Conservation (phyloP, 1,140 invertebrate genomes). For the Mylabris phalerata region DNA sequence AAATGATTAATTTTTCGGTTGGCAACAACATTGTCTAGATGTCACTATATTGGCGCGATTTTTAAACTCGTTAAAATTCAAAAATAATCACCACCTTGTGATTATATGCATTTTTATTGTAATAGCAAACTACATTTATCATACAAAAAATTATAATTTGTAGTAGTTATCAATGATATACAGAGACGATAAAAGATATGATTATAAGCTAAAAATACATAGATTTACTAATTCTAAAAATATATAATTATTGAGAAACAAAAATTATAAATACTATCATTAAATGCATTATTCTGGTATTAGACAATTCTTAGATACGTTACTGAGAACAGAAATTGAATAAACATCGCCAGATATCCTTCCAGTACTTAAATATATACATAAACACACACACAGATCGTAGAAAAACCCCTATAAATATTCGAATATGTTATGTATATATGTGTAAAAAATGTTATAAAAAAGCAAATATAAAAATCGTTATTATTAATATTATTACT, state of each 20-base stretch:
- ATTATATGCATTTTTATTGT: not conserved
- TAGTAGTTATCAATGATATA: not conserved
- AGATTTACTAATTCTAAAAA: not conserved
- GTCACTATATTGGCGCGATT: no score
- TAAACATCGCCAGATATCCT: not conserved
- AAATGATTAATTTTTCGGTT: not conserved
- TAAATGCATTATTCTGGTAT: not conserved
- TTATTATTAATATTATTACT: no score
- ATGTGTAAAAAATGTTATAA: no score
- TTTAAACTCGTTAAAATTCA: no score
- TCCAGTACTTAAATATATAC: not conserved
- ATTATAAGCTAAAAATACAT: slow-evolving; percentile 14
- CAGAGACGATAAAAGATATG: not conserved
- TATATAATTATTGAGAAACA: not conserved
- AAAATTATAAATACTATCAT: not conserved
- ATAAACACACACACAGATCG: not conserved
- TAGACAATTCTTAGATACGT: no score
- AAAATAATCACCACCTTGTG: not conserved
- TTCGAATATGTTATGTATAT: no score
- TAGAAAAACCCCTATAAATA: not conserved
- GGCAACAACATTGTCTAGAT: no score
- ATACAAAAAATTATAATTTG: slow-evolving; percentile 13
- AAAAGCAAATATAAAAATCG: no score
- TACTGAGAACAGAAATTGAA: not conserved
- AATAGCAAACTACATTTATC: slow-evolving; percentile 8